Evolutionary conservation across 1,140 invertebrate species (phyloP).

Genomic region (Saxidomus purpurata): DNA sequence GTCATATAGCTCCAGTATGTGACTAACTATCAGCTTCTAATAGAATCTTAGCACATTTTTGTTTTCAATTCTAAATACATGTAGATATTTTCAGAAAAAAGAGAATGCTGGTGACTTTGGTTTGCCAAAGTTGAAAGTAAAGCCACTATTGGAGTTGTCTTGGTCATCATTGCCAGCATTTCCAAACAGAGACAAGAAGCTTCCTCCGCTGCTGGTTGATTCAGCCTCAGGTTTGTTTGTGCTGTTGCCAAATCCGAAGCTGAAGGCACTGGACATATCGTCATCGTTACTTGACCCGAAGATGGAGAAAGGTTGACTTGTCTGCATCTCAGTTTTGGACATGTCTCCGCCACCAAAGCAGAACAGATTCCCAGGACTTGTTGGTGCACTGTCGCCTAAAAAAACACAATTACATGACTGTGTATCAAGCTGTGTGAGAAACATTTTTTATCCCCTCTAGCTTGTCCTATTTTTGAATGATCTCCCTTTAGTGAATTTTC

Average conservation of each 20-base stretch:
- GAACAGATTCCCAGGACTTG: neutral
- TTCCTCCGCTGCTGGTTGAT: neutral
- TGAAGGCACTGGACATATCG: neutral
- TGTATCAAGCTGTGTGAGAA: neutral
- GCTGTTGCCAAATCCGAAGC: neutral
- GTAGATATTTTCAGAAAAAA: neutral
- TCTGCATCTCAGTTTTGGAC: neutral
- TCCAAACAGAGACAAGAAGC: neutral
- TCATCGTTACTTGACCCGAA: neutral
- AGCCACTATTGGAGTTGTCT: neutral
- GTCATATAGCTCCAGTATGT: too few species aligned
- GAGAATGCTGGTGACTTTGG: neutral
- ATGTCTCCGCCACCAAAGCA: neutral
- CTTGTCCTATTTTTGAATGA: too few species aligned
- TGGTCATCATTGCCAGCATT: neutral
- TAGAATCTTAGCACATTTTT: too few species aligned
- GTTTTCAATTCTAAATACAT: too few species aligned
- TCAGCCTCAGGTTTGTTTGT: neutral
- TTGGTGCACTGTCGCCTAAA: neutral
- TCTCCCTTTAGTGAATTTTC: too few species aligned
- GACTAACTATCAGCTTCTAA: too few species aligned
- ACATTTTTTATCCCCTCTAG: neutral
- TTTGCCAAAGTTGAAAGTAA: conserved; percentile 10
- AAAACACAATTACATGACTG: neutral
- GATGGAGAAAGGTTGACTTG: neutral